phyloP scores from a whole-genome alignment of 2,888 invertebrate genomes.

The Phlogophora meticulosa region DNA sequence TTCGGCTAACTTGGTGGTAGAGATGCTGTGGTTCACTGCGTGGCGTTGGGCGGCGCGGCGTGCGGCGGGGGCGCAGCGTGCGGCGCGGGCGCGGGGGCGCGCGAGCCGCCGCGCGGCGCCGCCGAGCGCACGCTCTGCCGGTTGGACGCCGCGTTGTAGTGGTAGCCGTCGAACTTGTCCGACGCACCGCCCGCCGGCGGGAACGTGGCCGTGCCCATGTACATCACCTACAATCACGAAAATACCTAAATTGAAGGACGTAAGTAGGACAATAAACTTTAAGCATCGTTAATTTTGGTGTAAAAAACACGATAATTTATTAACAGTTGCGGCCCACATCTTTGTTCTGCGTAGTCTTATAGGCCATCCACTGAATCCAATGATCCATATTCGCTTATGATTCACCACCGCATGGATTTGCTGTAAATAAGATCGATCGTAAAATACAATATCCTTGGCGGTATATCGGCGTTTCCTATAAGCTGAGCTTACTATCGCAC shows the following conservation, averaged over 20 bases:
- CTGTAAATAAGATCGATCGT: neutral
- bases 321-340: too few species aligned
- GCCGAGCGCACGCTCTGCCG: slow-evolving; percentile 83
- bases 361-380: too few species aligned
- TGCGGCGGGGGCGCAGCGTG: slow-evolving; percentile 75
- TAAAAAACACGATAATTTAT: too few species aligned
- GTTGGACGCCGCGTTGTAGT: slow-evolving; percentile 88
- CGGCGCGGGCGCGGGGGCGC: slow-evolving; percentile 72
- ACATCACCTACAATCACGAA: slow-evolving; percentile 80
- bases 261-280: too few species aligned
- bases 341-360: too few species aligned
- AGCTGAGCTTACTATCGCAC: too few species aligned
- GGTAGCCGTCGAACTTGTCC: slow-evolving; percentile 88
- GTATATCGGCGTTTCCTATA: too few species aligned
- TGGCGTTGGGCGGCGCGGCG: slow-evolving; percentile 73
- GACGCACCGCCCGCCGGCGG: slow-evolving; percentile 73
- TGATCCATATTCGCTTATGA: neutral
- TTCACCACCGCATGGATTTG: neutral
- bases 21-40: slow-evolving; percentile 66
- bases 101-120: slow-evolving; percentile 75
- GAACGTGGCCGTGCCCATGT: slow-evolving; percentile 88
- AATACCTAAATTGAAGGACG: neutral
- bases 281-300: too few species aligned
- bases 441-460: too few species aligned
- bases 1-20: neutral